Evolutionary conservation across 23 tunicate species (phyloP).

Genomic region (Botrylloides violaceus): DNA sequence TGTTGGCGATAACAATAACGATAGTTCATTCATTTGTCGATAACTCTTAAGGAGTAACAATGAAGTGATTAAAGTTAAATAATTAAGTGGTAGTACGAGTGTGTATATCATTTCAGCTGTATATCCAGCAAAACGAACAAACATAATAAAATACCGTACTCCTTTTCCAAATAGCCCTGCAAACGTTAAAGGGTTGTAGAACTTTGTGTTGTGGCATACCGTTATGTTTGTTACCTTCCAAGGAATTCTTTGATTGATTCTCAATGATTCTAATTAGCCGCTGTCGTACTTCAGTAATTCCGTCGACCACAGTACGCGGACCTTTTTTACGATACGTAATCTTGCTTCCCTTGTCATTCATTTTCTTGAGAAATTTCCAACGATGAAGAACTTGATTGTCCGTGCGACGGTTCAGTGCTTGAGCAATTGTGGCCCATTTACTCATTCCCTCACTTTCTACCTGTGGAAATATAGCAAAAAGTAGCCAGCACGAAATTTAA

Average conservation of each 20-base stretch:
- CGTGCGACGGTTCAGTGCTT: constrained; percentile 28
- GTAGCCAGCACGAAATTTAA: too few species aligned
- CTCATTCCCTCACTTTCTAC: constrained; percentile 28
- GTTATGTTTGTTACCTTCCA: background rate
- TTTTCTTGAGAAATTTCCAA: constrained; percentile 29
- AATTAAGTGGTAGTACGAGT: too few species aligned
- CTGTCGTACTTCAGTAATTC: constrained; percentile 3
- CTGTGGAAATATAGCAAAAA: constrained; percentile 20
- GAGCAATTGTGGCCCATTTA: constrained; percentile 54
- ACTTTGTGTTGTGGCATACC: background rate
- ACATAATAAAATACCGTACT: too few species aligned
- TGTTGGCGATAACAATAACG: too few species aligned
- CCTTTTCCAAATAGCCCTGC: too few species aligned
- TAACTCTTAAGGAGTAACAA: too few species aligned
- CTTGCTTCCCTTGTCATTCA: background rate
- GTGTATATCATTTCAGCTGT: too few species aligned
- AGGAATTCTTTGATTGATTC: too few species aligned
- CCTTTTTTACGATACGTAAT: background rate
- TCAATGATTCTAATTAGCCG: background rate
- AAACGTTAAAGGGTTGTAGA: too few species aligned
- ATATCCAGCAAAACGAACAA: too few species aligned
- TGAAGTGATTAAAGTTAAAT: too few species aligned
- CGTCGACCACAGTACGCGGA: constrained; percentile 9
- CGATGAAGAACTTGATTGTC: constrained; percentile 57
- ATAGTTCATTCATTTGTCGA: too few species aligned